Percentiles rank a stretch among this genome's conserved stretches.
These are phyloP conservation scores for Rhinella marina DNA, from an alignment of 2,797 vertebrate genomes.

Conservation along the genomic window DNA sequence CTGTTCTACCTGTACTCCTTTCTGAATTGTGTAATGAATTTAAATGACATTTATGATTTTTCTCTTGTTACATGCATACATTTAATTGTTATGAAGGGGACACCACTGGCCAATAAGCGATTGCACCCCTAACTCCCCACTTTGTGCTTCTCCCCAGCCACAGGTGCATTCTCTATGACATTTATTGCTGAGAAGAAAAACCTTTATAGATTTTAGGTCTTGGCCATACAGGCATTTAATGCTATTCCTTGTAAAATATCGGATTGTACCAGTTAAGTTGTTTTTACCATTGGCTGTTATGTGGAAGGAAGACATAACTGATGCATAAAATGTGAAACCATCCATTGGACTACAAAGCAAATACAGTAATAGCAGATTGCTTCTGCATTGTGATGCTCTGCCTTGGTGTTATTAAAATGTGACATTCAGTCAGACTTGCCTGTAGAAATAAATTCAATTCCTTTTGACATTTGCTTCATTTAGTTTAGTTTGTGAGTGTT, in stretches of 20 bases:
- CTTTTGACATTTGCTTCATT: slow-evolving; percentile 51
- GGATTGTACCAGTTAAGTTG: not conserved
- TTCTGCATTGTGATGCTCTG: slow-evolving; percentile 23
- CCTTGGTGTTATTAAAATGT: slow-evolving; percentile 39
- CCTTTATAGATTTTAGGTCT: too few species aligned
- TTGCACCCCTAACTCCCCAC: not conserved
- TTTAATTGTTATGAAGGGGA: not conserved
- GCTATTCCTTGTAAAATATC: not conserved
- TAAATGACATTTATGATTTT: too few species aligned
- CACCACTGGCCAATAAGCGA: not conserved
- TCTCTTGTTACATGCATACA: too few species aligned
- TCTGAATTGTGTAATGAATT: too few species aligned
- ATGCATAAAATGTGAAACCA: not conserved
- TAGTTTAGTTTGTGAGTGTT: slow-evolving; percentile 42
- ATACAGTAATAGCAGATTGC: not conserved
- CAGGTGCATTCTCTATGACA: too few species aligned
- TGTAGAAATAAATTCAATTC: slow-evolving; percentile 46
- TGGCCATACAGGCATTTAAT: not conserved
- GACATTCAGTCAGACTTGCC: slow-evolving; percentile 35
- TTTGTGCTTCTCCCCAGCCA: not conserved
- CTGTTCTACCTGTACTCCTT: not conserved
- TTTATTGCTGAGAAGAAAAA: too few species aligned
- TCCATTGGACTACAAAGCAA: not conserved
- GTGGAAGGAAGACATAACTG: not conserved
- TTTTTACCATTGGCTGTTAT: not conserved